Evolutionary conservation across 2,113 vertebrate genomes (phyloP), one percentile per base, ranked within the genome.

Genomic region (Aegithalos caudatus): DNA sequence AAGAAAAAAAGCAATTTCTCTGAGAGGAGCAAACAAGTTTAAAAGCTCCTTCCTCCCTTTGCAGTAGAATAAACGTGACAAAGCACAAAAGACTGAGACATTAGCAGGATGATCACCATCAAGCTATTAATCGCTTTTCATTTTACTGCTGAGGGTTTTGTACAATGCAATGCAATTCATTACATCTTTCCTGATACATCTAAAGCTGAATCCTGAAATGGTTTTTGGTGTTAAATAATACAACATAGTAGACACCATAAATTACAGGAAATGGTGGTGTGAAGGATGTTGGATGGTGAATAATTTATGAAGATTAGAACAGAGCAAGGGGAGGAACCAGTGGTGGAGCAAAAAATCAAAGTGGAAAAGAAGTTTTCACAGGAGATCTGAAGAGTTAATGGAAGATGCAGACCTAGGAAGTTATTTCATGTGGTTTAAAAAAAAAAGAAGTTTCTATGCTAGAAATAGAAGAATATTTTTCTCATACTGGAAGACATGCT

Each of bases 151-250:
- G 38, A 92, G 44, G 29, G 35, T 78, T 90, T 96, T 91, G 61
- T 76, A 78, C 48, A 88, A 61, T 19, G 40, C 53, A 86, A 61
- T 19, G 6, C 53, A 88, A 84, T 95, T 95, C 50, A 86, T 96
- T 96, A 88, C 65, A 61, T 94, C 72, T 96, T 90, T 71, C 61
- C 48, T 65, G 70, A 51, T 66, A 51, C 70, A 56, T 96, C 81
- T 85, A 44, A 93, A 62, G 29, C 58, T 94, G 61, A 66, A 90
- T 86, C 65, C 62, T 78, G 69, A 84, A 88, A 83, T 90, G 38
- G 61, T 96, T 93, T 95, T 70, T 48, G 31, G 42, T 94, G 74
- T 94, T 97, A 92, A 96, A 96, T 96, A 96, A 97, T 93, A 93
- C 62, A 95, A 90, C 45, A 82, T 31, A 81, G 71, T 57, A 92